Base-by-base conservation (phyloP, 1,140 invertebrate genomes). In the Drosophila punjabiensis region DNA sequence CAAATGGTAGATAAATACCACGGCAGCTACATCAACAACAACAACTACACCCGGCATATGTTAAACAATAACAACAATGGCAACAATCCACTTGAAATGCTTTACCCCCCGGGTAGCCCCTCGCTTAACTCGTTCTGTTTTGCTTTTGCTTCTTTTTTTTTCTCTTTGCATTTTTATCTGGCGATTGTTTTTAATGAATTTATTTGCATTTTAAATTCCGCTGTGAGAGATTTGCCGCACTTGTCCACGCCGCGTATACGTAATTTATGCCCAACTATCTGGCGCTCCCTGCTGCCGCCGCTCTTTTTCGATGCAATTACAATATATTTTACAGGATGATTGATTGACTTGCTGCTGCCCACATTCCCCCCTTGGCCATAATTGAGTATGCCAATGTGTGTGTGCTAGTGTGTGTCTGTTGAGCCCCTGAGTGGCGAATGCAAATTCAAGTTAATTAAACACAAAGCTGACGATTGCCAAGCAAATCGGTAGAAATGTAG, bases 151-250 rank as follows among this genome's bases (percentile, higher is more conserved):
- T 20, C 3, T 48, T 48, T 48, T 16, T 48, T 30, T 24, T 1
- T 20, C 35, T 39, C 32, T 58, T 65, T 73, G 48, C 77, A 65
- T 65, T 79, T 79, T 79, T 80, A 74, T 66, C 61, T 70, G 52
- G 61, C 74, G 63, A 73, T 80, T 79, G 76, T 69, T 74, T 79
- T 80, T 80, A 80, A 80, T 80, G 77, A 80, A 80, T 80, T 80
- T 80, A 80, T 80, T 80, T 80, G 77, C 77, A 80, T 80, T 80
- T 80, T 73, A 79, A 80, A 80, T 79, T 79, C 56, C 37, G 43
- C 61, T 65, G 66, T 41, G 59, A 73, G 76, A 61, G 77, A 73
- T 62, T 74, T 75, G 66, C 59, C 45, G 77, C 76, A 79, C 77
- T 79, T 79, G 77, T 74, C 60, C 58, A 79, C 61, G 55, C 43